Evolutionary conservation across 2,888 invertebrate genomes (phyloP), one percentile per base, ranked within the genome.

Genomic region (Ypsolopha sequella): DNA sequence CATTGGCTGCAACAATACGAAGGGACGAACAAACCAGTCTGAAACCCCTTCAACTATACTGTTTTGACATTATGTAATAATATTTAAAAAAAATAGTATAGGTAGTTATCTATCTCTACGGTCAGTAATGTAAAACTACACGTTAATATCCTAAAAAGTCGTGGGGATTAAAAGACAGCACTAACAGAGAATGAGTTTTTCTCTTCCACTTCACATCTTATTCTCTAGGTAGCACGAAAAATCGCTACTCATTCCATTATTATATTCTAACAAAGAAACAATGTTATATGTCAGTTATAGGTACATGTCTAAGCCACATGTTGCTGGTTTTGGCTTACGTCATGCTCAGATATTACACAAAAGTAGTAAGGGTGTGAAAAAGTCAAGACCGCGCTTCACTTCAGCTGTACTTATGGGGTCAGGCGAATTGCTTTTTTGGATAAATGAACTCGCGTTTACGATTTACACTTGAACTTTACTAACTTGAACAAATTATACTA

Each of bases 221-320:
- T 71, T 79, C 73, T 64, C 58, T 59, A 58, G 55, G 59, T 56
- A 61, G 35, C 14, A 13, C 38, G 58, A 60, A 68, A 73, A 76
- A 75, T 70, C 67, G 71, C 79, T 62, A 80, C 74, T 82, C 80
- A 80, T 78, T 79, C 76, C 65, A 68, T 79, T 78, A 78, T 80
- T 77, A 80, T 80, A 75, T 70, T 64, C 66, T 73, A 70, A 77
- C 77, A 78, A 76, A 74, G 75, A 72, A 70, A 74, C 66, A 68
- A 68, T 58, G 49, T 50, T 53, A 52, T 43, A 43, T 34, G 48
- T 6, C 36, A 14, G 46, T 7, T 46, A 46, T 13, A 7, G 35
- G 41, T 34, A 49, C 44, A 53, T 49, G 51, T 52, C 51, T 58
- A 56, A 61, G 65, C 73, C 73, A 76, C 69, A 73, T 76, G 76